Percentiles rank a stretch among this genome's conserved stretches.
Conservation (phyloP, 1,140 invertebrate species). For the Euura saliciscinereae region DNA sequence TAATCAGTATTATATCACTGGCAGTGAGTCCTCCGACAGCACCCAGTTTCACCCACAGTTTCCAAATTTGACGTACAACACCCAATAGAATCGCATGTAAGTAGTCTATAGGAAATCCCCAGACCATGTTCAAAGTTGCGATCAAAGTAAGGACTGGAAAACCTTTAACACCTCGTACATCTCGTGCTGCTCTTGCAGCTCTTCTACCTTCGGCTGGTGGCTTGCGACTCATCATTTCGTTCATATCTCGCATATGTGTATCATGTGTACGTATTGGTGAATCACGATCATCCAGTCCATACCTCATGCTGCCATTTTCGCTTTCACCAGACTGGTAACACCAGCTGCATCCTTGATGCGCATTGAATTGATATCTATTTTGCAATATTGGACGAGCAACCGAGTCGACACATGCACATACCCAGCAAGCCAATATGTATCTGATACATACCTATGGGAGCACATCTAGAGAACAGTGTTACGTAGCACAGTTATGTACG, state of each 20-base stretch:
- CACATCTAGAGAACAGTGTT: too few relatives aligned
- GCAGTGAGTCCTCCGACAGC: background rate
- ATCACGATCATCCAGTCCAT: conserved; percentile 19
- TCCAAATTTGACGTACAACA: conserved; percentile 8
- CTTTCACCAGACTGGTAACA: conserved; percentile 28
- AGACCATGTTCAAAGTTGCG: conserved; percentile 17
- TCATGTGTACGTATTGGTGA: conserved; percentile 21
- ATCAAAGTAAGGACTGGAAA: conserved; percentile 5
- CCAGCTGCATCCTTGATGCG: conserved; percentile 26
- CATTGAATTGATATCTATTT: conserved; percentile 27
- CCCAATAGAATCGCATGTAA: conserved; percentile 18
- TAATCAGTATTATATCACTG: background rate
- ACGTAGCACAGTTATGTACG: too few relatives aligned
- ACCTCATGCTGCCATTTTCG: conserved; percentile 19
- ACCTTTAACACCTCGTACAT: conserved; percentile 21
- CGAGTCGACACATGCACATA: conserved; percentile 20
- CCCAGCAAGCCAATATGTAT: too few relatives aligned
- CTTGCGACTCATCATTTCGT: conserved; percentile 17
- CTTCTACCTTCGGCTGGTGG: too few relatives aligned
- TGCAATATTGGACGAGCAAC: conserved; percentile 28
- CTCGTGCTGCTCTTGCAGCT: too few relatives aligned
- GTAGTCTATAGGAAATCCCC: conserved; percentile 23
- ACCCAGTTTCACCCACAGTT: conserved; percentile 9
- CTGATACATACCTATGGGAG: too few relatives aligned
- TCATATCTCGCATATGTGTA: conserved; percentile 26